phyloP scores from a whole-genome alignment of 2,888 invertebrate genomes.

The Thereva nobilitata region DNA sequence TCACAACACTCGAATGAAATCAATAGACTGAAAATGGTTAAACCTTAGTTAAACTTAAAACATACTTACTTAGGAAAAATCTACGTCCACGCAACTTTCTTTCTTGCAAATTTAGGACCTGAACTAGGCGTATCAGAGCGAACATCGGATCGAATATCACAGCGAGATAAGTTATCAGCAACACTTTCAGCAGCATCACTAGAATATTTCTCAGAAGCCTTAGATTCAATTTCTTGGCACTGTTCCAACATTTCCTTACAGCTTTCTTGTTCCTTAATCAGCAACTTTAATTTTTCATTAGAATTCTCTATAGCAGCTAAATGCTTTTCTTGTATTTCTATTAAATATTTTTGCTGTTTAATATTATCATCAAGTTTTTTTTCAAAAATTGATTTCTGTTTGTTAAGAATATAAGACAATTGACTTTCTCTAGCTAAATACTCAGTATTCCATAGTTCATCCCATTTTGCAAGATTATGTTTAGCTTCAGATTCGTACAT shows the following conservation, averaged over 20 bases:
- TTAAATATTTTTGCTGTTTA: constrained; percentile 49
- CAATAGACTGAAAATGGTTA: background rate
- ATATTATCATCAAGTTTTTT: constrained; percentile 49
- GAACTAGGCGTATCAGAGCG: constrained; percentile 1
- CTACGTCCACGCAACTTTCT: constrained; percentile 43
- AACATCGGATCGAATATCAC: constrained; percentile 9
- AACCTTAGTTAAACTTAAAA: background rate
- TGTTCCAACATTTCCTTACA: background rate
- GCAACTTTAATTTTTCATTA: constrained; percentile 53
- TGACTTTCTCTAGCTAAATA: constrained; percentile 55
- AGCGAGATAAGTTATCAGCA: constrained; percentile 4
- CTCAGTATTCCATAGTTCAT: constrained; percentile 59
- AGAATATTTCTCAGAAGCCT: background rate
- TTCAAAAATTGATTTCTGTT: constrained; percentile 44
- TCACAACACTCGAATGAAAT: background rate
- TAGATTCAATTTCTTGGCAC: too few relatives aligned
- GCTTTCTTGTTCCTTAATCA: constrained; percentile 48
- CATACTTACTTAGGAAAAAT: background rate
- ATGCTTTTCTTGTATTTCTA: constrained; percentile 52
- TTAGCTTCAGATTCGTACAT: constrained; percentile 64
- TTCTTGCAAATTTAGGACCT: constrained; percentile 40
- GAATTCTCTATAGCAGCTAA: constrained; percentile 53
- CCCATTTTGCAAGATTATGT: constrained; percentile 56
- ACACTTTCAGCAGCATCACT: background rate
- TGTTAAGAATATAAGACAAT: constrained; percentile 55